Percentiles rank a stretch among this genome's conserved stretches.
phyloP scores from a whole-genome alignment of 2,113 vertebrate species.

The Channa argus region DNA sequence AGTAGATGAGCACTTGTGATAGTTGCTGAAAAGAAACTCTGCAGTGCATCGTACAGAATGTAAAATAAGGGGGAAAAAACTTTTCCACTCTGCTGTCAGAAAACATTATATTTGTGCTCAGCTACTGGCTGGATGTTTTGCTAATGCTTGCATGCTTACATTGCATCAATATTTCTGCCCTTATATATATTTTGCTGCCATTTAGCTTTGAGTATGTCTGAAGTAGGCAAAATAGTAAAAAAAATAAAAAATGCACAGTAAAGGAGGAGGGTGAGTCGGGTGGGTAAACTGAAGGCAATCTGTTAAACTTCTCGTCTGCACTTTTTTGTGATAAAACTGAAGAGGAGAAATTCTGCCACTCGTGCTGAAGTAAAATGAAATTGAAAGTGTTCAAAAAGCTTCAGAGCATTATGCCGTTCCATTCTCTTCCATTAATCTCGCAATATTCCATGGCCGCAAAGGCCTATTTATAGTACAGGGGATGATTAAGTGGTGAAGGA shows the following conservation, averaged over 20 bases:
- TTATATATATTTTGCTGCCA: slow-evolving; percentile 16
- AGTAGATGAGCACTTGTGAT: slow-evolving; percentile 56
- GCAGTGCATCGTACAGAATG: slow-evolving; percentile 43
- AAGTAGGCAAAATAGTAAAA: neutral
- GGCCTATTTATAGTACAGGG: slow-evolving; percentile 76
- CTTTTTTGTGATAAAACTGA: slow-evolving; percentile 25
- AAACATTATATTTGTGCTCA: slow-evolving; percentile 6
- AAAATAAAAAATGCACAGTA: neutral
- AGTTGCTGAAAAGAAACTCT: slow-evolving; percentile 45
- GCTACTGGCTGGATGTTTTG: neutral
- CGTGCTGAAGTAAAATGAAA: slow-evolving; percentile 50
- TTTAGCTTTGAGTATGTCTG: slow-evolving; percentile 18
- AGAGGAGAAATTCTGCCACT: slow-evolving; percentile 18
- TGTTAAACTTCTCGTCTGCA: slow-evolving; percentile 12
- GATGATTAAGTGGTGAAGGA: slow-evolving; percentile 77
- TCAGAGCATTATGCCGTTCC: slow-evolving; percentile 57
- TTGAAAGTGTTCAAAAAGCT: slow-evolving; percentile 58
- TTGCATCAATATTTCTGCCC: slow-evolving; percentile 33
- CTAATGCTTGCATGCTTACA: slow-evolving; percentile 11
- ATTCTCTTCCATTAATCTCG: slow-evolving; percentile 79
- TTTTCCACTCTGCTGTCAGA: slow-evolving; percentile 27
- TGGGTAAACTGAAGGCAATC: slow-evolving; percentile 25
- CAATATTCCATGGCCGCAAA: slow-evolving; percentile 73
- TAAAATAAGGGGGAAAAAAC: slow-evolving; percentile 31
- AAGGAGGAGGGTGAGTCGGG: too few relatives aligned